Conservation (phyloP, 2,888 invertebrate species). For the Catotricha subobsoleta region DNA sequence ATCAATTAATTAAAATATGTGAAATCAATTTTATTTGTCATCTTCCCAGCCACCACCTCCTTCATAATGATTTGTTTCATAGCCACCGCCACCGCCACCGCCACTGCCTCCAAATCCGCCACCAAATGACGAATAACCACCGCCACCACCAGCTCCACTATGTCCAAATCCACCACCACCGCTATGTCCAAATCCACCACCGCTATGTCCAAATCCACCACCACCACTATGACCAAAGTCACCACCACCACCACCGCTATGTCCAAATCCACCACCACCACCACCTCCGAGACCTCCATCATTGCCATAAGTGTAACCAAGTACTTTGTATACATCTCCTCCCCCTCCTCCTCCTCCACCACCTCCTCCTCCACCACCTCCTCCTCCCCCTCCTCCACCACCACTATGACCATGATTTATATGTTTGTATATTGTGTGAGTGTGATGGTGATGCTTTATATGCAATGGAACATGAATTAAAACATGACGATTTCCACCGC, state of each 20-base stretch:
- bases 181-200: not conserved
- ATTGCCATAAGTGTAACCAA: not conserved
- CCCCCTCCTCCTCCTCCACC: too few relatives aligned
- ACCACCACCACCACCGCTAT: not conserved
- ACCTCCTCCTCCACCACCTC: not conserved
- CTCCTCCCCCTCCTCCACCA: not conserved
- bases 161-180: too few relatives aligned
- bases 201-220: not conserved
- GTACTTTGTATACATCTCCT: not conserved
- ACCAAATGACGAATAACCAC: too few relatives aligned
- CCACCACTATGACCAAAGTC: not conserved
- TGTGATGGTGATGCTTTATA: constrained; percentile 3
- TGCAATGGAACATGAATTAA: constrained; percentile 3
- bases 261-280: not conserved
- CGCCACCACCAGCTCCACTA: too few relatives aligned
- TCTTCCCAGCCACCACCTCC: not conserved
- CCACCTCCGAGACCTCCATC: not conserved
- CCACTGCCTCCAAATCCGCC: too few relatives aligned
- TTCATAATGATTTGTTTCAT: constrained; percentile 2
- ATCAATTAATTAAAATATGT: too few relatives aligned
- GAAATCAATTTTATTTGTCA: constrained; percentile 3
- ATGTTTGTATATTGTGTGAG: constrained; percentile 4
- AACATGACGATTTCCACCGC: constrained; percentile 1
- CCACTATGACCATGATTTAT: not conserved
- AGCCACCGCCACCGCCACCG: not conserved